A percentile compares a stretch with the other conserved stretches of the same genome.
Evolutionary conservation across 2,113 vertebrate genomes (phyloP).

Genomic region (Sylvietta virens): DNA sequence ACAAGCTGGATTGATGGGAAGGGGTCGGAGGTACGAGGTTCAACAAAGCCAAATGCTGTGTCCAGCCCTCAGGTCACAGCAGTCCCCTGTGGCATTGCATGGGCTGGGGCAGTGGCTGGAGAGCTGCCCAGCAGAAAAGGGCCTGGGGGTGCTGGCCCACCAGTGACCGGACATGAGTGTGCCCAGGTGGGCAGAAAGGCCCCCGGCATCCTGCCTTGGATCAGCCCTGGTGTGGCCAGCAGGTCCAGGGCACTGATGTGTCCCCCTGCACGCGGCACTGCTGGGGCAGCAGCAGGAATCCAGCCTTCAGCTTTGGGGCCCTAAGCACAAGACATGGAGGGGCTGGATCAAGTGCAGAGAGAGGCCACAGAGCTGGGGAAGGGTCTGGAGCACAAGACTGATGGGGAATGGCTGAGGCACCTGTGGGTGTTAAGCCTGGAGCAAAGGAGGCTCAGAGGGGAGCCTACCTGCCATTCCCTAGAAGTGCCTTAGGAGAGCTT

Average conservation of each 20-base stretch:
- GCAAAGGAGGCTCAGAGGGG: neutral
- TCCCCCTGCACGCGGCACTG: accelerated
- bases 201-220: neutral
- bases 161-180: neutral
- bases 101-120: neutral
- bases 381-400: too few species aligned
- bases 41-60: neutral
- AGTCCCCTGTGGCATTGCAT: neutral
- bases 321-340: neutral
- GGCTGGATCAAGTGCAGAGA: neutral
- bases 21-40: neutral
- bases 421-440: neutral
- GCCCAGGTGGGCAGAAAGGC: neutral
- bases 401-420: neutral
- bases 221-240: neutral
- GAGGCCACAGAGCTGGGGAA: neutral
- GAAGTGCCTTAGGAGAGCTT: neutral
- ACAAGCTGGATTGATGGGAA: neutral
- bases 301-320: neutral
- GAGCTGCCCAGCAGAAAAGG: neutral
- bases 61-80: neutral
- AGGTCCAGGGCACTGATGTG: neutral
- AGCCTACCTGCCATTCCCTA: neutral
- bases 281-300: neutral
- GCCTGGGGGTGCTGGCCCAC: neutral